phyloP scores from a whole-genome alignment of 2,113 vertebrate species.

The Ailuropoda melanoleuca region DNA sequence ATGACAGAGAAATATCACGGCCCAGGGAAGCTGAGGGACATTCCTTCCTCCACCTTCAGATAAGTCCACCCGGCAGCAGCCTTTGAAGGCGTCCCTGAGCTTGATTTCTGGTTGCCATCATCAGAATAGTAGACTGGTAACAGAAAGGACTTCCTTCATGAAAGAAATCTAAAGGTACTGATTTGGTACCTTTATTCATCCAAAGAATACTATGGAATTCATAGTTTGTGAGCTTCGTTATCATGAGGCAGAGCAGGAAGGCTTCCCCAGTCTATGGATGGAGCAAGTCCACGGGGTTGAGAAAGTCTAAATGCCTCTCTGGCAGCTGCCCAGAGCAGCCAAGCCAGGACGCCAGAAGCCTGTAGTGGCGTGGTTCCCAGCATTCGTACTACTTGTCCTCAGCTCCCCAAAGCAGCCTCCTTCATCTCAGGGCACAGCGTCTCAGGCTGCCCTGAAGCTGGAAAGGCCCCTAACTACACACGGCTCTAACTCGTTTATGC shows the following conservation, averaged over 20 bases:
- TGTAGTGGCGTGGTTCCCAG: fast-evolving
- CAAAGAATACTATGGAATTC: not conserved
- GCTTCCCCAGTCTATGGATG: not conserved
- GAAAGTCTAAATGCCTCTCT: not conserved
- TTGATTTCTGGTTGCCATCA: not conserved
- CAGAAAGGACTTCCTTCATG: not conserved
- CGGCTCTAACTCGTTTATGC: not conserved
- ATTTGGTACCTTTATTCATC: not conserved
- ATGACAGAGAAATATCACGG: fast-evolving
- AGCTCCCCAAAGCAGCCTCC: not conserved
- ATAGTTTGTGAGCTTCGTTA: not conserved
- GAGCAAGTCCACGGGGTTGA: not conserved
- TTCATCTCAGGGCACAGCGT: not conserved
- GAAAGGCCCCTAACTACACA: not conserved
- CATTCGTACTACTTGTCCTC: fast-evolving
- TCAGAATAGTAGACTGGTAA: not conserved
- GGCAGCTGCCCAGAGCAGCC: not conserved
- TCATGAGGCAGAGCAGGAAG: not conserved
- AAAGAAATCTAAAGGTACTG: not conserved
- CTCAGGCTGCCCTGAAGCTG: not conserved
- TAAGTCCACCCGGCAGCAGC: not conserved
- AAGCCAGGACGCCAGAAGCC: not conserved
- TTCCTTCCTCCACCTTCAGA: not conserved
- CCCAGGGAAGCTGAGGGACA: not conserved
- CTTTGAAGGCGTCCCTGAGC: not conserved